Evolutionary conservation across 37 sponge, comb jelly and placozoan genomes (phyloP).

Genomic region (Diacarnus erythraeanus): DNA sequence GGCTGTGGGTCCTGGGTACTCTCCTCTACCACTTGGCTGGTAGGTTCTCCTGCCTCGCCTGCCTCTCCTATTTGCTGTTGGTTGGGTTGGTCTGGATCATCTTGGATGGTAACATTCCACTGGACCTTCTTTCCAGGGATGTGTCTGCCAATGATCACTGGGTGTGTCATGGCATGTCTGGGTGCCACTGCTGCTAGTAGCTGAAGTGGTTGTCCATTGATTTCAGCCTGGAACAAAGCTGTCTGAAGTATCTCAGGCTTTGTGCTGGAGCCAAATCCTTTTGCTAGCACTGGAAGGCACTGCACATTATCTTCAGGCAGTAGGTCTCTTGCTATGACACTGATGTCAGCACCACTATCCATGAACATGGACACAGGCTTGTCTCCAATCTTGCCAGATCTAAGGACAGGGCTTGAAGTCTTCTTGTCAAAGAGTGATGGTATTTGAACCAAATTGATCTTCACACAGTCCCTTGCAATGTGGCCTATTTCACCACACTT

Average conservation of each 20-base stretch:
- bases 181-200: not conserved
- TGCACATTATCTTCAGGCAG: not conserved
- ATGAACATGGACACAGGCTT: not conserved
- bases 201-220: not conserved
- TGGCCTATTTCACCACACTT: not conserved
- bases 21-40: slow-evolving; percentile 1
- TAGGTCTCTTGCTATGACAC: not conserved
- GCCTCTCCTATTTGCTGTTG: not conserved
- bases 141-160: not conserved
- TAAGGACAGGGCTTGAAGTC: not conserved
- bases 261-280: not conserved
- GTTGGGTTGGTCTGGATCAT: not conserved
- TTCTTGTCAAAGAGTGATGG: not conserved
- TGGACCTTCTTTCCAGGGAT: not conserved
- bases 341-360: not conserved
- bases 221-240: not conserved
- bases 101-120: not conserved
- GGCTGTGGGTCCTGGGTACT: not conserved
- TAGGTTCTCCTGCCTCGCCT: not conserved
- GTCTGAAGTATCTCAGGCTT: not conserved
- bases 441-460: not conserved
- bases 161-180: not conserved
- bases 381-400: not conserved
- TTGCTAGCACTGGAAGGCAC: not conserved
- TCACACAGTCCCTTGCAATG: not conserved